phyloP scores from a whole-genome alignment of 2,113 vertebrate genomes.

The Ranitomeya variabilis region DNA sequence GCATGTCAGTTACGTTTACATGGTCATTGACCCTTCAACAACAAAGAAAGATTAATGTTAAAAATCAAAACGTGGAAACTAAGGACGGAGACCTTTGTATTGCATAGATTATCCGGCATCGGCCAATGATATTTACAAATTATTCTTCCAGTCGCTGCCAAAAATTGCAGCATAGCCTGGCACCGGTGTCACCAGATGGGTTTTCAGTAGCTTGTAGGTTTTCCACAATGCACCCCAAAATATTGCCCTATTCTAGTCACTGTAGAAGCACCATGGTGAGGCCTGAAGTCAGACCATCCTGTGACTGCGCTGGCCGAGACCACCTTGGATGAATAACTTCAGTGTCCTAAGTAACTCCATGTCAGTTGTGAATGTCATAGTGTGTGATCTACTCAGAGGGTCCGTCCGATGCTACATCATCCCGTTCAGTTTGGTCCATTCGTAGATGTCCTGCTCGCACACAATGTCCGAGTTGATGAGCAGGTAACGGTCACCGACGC shows the following conservation, averaged over 20 bases:
- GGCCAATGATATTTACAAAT: neutral
- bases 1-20: constrained; percentile 23
- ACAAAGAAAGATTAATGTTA: neutral
- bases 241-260: neutral
- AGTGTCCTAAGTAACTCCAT: neutral
- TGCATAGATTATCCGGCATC: constrained; percentile 37
- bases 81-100: neutral
- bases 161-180: neutral
- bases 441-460: constrained; percentile 98
- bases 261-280: neutral
- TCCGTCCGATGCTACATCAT: constrained; percentile 73
- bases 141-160: neutral
- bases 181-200: neutral
- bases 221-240: neutral
- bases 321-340: neutral
- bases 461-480: constrained; percentile 99
- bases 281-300: neutral
- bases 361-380: constrained; percentile 36
- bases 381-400: neutral
- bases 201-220: neutral
- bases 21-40: neutral
- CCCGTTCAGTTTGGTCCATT: constrained; percentile 97
- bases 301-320: neutral
- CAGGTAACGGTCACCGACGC: constrained; percentile 96
- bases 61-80: neutral